Evolutionary conservation across 2,797 vertebrate genomes (phyloP).

Genomic region (Setipinna tenuifilis): DNA sequence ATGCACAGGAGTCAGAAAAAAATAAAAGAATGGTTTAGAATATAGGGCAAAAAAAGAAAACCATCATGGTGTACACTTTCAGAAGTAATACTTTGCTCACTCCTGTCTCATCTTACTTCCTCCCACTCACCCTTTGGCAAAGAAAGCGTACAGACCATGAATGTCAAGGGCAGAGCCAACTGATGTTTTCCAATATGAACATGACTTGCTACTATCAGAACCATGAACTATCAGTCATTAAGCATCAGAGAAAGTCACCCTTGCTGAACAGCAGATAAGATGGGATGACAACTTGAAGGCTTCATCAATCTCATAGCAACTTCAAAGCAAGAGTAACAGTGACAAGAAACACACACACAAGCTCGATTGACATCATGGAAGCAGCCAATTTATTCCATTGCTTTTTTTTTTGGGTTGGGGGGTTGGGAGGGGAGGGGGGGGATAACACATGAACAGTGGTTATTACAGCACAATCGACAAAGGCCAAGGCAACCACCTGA

Average conservation of each 20-base stretch:
- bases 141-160: not conserved
- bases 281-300: not conserved
- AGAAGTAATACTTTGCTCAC: not conserved
- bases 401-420: slow-evolving; percentile 45
- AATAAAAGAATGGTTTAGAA: too few species aligned
- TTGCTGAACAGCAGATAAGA: not conserved
- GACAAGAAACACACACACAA: not conserved
- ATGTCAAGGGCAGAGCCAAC: not conserved
- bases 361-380: not conserved
- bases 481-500: slow-evolving; percentile 58
- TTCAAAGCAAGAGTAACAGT: not conserved
- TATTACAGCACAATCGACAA: slow-evolving; percentile 65
- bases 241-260: too few species aligned
- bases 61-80: too few species aligned
- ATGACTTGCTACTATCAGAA: not conserved
- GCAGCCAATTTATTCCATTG: slow-evolving; percentile 87
- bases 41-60: too few species aligned
- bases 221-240: too few species aligned
- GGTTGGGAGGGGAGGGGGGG: slow-evolving; percentile 42
- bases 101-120: not conserved
- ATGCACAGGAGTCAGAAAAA: too few species aligned
- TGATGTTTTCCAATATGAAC: not conserved
- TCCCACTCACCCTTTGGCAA: not conserved
- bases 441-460: slow-evolving; percentile 68
- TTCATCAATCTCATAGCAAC: not conserved